A percentile compares a stretch with the other conserved stretches of the same genome.
Evolutionary conservation across 2,797 vertebrate genomes (phyloP).

Genomic region (Steatocranus sp.): DNA sequence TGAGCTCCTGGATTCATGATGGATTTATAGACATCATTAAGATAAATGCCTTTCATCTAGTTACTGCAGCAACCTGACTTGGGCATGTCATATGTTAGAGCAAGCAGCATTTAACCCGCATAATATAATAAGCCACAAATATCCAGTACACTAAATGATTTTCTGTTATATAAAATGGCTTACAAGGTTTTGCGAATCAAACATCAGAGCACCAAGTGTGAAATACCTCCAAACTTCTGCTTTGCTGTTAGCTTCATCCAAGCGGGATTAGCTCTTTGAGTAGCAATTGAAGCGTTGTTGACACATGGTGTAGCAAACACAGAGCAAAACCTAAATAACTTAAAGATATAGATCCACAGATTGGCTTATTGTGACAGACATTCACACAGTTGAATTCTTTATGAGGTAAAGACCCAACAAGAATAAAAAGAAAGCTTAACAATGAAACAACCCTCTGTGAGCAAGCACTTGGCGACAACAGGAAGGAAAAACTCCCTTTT

Average conservation of each 20-base stretch:
- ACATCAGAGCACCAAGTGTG: background rate
- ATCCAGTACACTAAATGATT: background rate
- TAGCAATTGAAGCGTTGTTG: background rate
- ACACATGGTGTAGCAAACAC: background rate
- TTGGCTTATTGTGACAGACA: background rate
- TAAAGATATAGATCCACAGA: background rate
- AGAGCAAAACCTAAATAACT: background rate
- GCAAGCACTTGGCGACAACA: fast-evolving
- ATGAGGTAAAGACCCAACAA: background rate
- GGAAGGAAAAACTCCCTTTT: fast-evolving
- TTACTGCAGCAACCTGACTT: background rate
- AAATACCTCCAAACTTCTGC: background rate
- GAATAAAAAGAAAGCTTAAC: background rate
- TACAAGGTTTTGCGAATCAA: background rate
- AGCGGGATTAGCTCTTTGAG: background rate
- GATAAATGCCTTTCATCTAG: background rate
- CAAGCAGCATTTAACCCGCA: background rate
- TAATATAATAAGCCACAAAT: background rate
- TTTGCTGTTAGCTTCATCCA: background rate
- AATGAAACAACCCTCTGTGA: background rate
- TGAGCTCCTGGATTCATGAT: background rate
- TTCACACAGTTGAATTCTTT: background rate
- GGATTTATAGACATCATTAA: background rate
- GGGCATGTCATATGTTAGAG: background rate
- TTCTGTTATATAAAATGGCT: background rate